Percentiles rank a stretch among this genome's conserved stretches.
These are phyloP conservation scores for Lordiphosa andalusiaca DNA, from an alignment of 2,888 invertebrate genomes.

Conservation along the genomic window DNA sequence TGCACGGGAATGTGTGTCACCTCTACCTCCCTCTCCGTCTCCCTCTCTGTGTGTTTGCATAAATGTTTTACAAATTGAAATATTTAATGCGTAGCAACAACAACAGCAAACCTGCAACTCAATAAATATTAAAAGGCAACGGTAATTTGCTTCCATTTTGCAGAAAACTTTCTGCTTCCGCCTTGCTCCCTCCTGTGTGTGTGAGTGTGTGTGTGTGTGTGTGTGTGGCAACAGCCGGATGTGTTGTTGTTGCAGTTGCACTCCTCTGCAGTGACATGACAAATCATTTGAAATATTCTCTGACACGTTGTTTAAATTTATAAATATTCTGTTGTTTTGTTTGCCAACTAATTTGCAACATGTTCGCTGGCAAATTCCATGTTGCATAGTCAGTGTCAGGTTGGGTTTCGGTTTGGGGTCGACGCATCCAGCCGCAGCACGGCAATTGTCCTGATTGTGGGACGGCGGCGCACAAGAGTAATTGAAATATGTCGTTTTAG, in stretches of 20 bases:
- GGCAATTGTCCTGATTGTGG: no score
- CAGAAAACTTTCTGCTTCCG: conserved; percentile 4
- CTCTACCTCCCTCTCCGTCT: not conserved
- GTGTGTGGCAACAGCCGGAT: conserved; percentile 30
- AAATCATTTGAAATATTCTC: conserved; percentile 63
- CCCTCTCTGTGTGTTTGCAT: conserved; percentile 44
- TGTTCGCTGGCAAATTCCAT: conserved; percentile 17
- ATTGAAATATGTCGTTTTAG: no score
- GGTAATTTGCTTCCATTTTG: conserved; percentile 29
- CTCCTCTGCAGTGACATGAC: conserved; percentile 47
- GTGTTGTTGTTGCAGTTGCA: conserved; percentile 29
- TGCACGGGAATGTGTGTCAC: conserved; percentile 12
- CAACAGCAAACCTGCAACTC: conserved; percentile 51
- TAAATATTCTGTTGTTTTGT: conserved; percentile 49
- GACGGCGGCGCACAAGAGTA: no score
- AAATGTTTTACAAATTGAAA: conserved; percentile 68
- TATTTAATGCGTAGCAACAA: conserved; percentile 63
- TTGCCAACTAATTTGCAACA: conserved; percentile 54
- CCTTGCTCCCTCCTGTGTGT: conserved; percentile 3
- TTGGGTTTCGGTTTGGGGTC: no score
- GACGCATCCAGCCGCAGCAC: no score
- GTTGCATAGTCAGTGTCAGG: no score
- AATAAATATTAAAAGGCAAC: conserved; percentile 68
- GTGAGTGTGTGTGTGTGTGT: no score
- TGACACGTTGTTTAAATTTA: conserved; percentile 52